These are phyloP conservation scores for Coracopsis vasa DNA, from an alignment of 2,113 vertebrate genomes.

Conservation along the genomic window DNA sequence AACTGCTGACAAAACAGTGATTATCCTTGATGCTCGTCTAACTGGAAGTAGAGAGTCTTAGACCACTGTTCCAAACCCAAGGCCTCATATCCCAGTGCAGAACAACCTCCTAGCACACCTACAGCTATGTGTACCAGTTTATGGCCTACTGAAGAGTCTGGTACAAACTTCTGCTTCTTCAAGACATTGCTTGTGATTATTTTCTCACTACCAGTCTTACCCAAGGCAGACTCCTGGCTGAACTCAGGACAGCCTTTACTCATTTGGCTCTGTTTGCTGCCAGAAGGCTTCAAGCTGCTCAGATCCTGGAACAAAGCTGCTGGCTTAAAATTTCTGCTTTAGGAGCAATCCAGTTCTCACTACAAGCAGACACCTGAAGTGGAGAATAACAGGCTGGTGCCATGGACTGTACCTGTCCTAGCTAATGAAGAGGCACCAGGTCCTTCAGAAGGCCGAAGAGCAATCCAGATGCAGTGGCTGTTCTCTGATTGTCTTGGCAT, in stretches of 20 bases:
- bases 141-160: background rate
- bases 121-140: background rate
- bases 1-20: background rate
- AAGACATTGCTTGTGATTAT: background rate
- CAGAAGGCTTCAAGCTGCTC: background rate
- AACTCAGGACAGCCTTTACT: background rate
- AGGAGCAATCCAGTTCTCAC: background rate
- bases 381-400: background rate
- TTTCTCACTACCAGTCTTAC: background rate
- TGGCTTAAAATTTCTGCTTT: background rate
- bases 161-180: background rate
- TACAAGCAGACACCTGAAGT: background rate
- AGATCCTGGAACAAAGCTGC: background rate
- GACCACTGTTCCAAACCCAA: background rate
- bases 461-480: background rate
- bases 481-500: background rate
- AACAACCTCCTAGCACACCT: background rate
- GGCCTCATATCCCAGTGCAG: background rate
- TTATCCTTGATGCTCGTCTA: accelerated
- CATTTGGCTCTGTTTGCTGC: background rate
- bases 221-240: background rate
- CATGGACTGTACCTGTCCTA: background rate
- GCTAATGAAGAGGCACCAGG: background rate
- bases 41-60: background rate
- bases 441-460: background rate